phyloP scores from a whole-genome alignment of 2,888 invertebrate genomes.

The Megastigmus dorsalis region DNA sequence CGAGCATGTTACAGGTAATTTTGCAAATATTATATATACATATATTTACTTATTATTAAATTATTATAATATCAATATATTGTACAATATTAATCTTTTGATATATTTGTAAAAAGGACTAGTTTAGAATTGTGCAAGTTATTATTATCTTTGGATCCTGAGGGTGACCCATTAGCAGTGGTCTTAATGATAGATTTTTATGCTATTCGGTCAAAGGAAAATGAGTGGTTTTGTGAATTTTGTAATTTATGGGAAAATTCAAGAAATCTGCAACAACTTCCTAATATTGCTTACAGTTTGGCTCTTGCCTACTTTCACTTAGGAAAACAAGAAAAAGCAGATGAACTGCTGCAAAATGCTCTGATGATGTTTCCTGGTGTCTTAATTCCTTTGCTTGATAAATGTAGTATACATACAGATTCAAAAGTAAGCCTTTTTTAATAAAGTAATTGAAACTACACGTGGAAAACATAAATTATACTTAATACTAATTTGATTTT shows the following conservation, averaged over 20 bases:
- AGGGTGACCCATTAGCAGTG: constrained; percentile 85
- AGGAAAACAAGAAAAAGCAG: constrained; percentile 75
- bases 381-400: constrained; percentile 83
- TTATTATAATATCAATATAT: constrained; percentile 8
- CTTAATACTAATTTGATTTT: background rate
- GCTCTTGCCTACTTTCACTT: constrained; percentile 84
- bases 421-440: constrained; percentile 71
- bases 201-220: constrained; percentile 85
- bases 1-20: constrained; percentile 82
- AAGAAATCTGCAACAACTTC: constrained; percentile 85
- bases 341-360: constrained; percentile 83
- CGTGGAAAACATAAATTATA: background rate
- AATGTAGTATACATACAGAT: constrained; percentile 85
- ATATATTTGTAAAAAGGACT: constrained; percentile 77
- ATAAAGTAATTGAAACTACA: constrained; percentile 25
- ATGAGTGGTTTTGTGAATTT: constrained; percentile 81
- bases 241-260: constrained; percentile 78
- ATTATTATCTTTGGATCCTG: constrained; percentile 85
- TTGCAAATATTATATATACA: constrained; percentile 11
- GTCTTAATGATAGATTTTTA: constrained; percentile 88
- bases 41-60: constrained; percentile 15
- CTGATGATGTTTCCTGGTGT: constrained; percentile 89
- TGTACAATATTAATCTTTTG: constrained; percentile 39
- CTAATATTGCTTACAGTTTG: constrained; percentile 90
- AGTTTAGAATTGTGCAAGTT: constrained; percentile 92